A percentile compares a stretch with the other conserved stretches of the same genome.
phyloP scores from a whole-genome alignment of 2,113 vertebrate genomes.

The Uria aalge region DNA sequence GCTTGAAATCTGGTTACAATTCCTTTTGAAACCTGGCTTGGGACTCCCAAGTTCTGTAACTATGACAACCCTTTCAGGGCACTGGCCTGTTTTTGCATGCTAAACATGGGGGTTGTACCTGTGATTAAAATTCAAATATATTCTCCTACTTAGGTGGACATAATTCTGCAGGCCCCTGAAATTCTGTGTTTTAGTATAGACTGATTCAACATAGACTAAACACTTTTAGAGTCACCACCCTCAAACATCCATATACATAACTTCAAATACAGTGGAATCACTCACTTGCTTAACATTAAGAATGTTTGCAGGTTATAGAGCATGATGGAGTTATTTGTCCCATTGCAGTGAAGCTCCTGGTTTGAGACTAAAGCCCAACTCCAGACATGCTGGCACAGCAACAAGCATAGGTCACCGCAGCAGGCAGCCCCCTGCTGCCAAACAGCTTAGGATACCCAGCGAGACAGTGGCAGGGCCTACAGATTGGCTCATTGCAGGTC shows the following conservation, averaged over 20 bases:
- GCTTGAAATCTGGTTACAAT: not conserved
- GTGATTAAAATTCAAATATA: not conserved
- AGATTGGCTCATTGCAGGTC: not conserved
- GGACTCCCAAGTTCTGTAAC: not conserved
- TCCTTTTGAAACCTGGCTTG: not conserved
- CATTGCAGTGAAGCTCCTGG: not conserved
- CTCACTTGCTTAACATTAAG: not conserved
- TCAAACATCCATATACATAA: not conserved
- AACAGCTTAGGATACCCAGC: accelerated
- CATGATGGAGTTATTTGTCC: not conserved
- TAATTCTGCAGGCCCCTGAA: not conserved
- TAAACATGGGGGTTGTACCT: not conserved
- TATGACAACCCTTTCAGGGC: not conserved
- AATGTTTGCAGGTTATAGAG: not conserved
- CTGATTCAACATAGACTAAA: not conserved
- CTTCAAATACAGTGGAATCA: not conserved
- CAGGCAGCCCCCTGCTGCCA: not conserved
- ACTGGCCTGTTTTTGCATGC: not conserved
- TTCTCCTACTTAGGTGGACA: not conserved
- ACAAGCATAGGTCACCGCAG: not conserved
- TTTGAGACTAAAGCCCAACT: not conserved
- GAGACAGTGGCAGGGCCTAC: not conserved
- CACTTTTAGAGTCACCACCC: not conserved
- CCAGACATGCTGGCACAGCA: not conserved
- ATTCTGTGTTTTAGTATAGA: not conserved